Conservation (phyloP, 2,113 vertebrate species). For the Patagioenas fasciata region DNA sequence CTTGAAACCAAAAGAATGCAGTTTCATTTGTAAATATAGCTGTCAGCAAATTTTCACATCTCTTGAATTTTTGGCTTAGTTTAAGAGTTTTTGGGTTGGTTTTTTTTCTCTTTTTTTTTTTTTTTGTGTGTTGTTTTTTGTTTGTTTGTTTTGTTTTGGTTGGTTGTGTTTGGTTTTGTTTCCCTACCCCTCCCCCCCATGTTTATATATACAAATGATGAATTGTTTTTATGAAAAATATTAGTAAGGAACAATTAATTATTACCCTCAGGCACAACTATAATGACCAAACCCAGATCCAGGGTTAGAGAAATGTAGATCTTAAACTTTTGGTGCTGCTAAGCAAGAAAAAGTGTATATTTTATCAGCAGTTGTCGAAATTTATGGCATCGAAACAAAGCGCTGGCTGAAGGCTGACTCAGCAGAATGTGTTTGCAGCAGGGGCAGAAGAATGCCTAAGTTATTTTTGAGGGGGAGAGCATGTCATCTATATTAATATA, state of each 20-base stretch:
- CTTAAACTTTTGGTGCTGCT: neutral
- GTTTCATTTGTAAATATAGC: neutral
- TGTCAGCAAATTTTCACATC: neutral
- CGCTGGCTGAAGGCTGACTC: neutral
- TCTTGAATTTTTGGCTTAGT: neutral
- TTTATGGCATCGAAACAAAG: conserved; percentile 25
- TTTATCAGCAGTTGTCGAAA: neutral
- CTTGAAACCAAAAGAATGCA: neutral
- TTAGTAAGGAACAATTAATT: neutral
- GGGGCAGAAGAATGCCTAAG: neutral
- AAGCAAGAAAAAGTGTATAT: neutral
- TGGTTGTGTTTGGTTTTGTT: no score
- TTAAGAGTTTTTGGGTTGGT: neutral
- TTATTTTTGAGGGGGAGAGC: conserved; percentile 13
- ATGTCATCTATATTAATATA: conserved; percentile 26
- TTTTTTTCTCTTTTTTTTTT: no score
- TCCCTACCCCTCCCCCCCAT: no score
- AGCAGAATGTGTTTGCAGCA: neutral
- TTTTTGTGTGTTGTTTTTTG: no score
- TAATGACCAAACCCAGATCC: neutral
- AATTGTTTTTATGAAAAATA: neutral
- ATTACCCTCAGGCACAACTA: neutral
- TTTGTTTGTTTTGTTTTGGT: neutral
- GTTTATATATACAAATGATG: neutral
- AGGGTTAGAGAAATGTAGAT: neutral